Evolutionary conservation across 2,113 vertebrate species (phyloP), one percentile per base, ranked within the genome.

Genomic region (Odocoileus virginianus): DNA sequence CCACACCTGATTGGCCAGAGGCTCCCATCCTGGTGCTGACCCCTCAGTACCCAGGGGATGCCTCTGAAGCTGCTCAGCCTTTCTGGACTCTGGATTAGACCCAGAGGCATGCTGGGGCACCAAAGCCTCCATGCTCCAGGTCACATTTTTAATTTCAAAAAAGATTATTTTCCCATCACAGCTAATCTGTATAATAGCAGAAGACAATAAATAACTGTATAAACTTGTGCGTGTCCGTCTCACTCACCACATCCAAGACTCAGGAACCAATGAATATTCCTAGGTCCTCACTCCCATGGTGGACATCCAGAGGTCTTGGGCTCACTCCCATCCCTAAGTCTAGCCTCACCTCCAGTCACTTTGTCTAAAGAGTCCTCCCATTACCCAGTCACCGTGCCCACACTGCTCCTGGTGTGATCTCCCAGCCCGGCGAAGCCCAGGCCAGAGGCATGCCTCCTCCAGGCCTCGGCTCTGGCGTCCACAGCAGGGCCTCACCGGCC

Each of bases 141-240:
- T 5, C 52, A 85, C 64, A 12, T 23, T 36, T 71, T 71, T 71
- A 1, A 71, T 67, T 52, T 55, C 50, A 43, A n/a, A 4, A 25
- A 10, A 27, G 6, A 5, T 52, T 30, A 45, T 83, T n/a, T 33
- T 61, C 28, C 14, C 45, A 21, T 40, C 57, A 11, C 1, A 8
- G 4, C 7, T 36, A 47, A 16, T 4, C 28, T 0, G 8, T 14
- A 12, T 0, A 25, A 23, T 0, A 12, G 33, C 28, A 3, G 45
- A 33, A 71, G 52, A 57, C 12, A 33, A 6, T 13, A 33, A 33
- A 6, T 16, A 33, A 36, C 11, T 17, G 2, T 13, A 15, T 1
- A 28, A 1, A 11, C 28, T 3, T 8, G 76, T 2, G 6, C 1
- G 4, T 21, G 33, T 55, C 16, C 0, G 0, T 30, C 43, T 50